Conservation (phyloP, 2,113 vertebrate genomes). For the Tauraco erythrolophus region DNA sequence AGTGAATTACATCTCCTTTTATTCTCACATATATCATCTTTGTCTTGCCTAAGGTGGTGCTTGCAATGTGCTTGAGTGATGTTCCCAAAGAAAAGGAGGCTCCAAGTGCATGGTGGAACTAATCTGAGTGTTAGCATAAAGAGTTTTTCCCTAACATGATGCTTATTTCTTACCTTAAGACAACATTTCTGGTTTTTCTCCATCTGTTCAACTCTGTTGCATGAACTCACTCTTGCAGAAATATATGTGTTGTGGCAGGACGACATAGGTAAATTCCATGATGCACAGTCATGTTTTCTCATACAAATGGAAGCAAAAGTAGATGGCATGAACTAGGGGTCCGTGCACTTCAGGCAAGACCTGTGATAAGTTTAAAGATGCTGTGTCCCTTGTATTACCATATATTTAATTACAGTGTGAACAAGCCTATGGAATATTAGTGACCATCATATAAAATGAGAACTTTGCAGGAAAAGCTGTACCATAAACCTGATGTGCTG, state of each 20-base stretch:
- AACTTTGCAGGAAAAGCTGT: background rate
- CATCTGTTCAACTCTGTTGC: background rate
- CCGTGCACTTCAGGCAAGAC: background rate
- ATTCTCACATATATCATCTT: background rate
- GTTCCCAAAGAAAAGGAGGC: background rate
- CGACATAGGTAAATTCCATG: background rate
- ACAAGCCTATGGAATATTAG: background rate
- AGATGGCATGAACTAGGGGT: background rate
- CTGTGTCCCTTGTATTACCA: background rate
- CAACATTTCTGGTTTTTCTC: background rate
- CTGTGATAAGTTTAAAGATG: background rate
- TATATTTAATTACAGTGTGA: background rate
- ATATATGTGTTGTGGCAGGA: fast-evolving
- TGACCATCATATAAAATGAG: background rate
- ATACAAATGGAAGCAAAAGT: background rate
- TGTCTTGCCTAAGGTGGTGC: background rate
- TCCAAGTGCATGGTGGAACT: background rate
- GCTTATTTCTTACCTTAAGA: background rate
- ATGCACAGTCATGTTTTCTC: background rate
- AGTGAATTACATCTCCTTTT: background rate
- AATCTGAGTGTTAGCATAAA: background rate
- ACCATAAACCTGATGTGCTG: background rate
- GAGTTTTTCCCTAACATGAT: background rate
- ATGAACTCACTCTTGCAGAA: background rate
- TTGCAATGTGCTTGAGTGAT: background rate